These are phyloP conservation scores for Drosophila subobscura DNA, from an alignment of 1,140 invertebrate species.

Conservation along the genomic window DNA sequence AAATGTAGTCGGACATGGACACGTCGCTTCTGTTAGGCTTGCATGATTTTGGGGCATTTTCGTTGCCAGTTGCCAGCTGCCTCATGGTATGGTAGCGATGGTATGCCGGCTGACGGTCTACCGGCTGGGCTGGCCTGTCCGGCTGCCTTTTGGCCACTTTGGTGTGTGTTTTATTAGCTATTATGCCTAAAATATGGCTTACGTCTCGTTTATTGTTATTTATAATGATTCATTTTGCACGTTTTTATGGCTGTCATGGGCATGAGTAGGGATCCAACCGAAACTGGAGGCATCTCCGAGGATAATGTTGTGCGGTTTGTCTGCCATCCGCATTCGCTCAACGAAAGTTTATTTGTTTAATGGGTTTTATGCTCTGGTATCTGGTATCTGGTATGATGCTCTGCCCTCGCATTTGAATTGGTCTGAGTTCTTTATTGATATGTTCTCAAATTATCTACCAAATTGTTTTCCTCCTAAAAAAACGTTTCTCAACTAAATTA, in stretches of 20 bases:
- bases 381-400: constrained; percentile 4
- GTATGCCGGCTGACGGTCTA: background rate
- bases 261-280: constrained; percentile 41
- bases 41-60: constrained; percentile 59
- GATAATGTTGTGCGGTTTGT: constrained; percentile 51
- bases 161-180: constrained; percentile 77
- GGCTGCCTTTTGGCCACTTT: constrained; percentile 48
- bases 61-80: constrained; percentile 2
- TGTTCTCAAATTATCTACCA: constrained; percentile 41
- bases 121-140: constrained; percentile 7
- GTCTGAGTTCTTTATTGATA: constrained; percentile 30
- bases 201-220: constrained; percentile 79
- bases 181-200: constrained; percentile 78
- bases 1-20: constrained; percentile 72
- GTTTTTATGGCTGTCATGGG: constrained; percentile 71
- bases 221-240: constrained; percentile 79
- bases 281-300: constrained; percentile 28
- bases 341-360: constrained; percentile 50
- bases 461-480: constrained; percentile 22
- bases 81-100: background rate
- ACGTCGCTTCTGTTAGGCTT: constrained; percentile 68
- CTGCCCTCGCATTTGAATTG: background rate
- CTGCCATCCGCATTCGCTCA: constrained; percentile 41
- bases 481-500: constrained; percentile 17
- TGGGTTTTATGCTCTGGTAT: constrained; percentile 13